Evolutionary conservation across 2,888 invertebrate species (phyloP), one percentile per base, ranked within the genome.

Genomic region (Ypsolopha scabrella): DNA sequence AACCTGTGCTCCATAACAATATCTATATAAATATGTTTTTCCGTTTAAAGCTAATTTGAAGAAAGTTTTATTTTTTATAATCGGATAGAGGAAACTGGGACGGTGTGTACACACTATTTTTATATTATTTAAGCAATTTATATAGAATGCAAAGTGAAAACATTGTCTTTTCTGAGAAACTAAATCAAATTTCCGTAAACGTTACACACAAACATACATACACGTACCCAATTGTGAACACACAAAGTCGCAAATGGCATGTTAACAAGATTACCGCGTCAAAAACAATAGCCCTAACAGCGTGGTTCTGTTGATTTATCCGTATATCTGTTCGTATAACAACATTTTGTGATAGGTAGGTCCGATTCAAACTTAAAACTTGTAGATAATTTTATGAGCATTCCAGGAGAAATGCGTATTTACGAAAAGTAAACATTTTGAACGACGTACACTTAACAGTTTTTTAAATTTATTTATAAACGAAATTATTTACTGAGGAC

Each of bases 1-100:
- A 80, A 81, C 85, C 83, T 83, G 85, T 86, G 85, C 85, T 80
- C 80, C 67, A 73, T 83, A 85, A 86, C 85, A 82, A 81, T 52
- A 48, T 83, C 81, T 85, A 85, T 83, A 79, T 83, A 82, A 80
- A 81, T 81, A 82, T 77, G 74, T 77, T 74, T 74, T 72, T 56
- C 67, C 71, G 68, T 69, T 82, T 82, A 82, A 82, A 82, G 80
- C 83, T 83, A 85, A 74, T 75, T 74, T 68, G 41, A 51, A 48
- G 49, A 54, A 75, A 81, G 70, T 67, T 60, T 63, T 14, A 35
- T 36, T 47, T 37, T 37, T 33, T 72, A 72, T 68, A 70, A 72
- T 70, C 73, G 78, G 80, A 80, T 74, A 83, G 80, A 81, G 77
- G 81, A 80, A 80, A 81, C 75, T 68, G 86, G 86, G 86, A 86